A percentile compares a stretch with the other conserved stretches of the same genome.
Conservation (phyloP, 1,140 invertebrate species). For the Stegodyphus mimosarum region DNA sequence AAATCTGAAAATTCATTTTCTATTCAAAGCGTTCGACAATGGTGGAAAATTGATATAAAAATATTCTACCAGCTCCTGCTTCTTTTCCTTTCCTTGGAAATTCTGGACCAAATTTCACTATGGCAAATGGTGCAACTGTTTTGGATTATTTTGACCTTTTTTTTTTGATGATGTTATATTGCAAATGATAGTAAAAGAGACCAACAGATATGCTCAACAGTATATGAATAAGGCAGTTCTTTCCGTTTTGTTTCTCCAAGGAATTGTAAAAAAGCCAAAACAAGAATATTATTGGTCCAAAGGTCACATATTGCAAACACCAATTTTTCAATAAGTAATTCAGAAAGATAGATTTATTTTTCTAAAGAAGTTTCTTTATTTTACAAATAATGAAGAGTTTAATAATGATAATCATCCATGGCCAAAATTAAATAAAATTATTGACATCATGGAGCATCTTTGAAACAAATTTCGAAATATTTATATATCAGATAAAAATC, state of each 20-base stretch:
- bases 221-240: too few species aligned
- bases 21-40: too few species aligned
- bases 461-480: neutral
- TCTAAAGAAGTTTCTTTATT: constrained; percentile 20
- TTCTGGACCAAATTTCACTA: too few species aligned
- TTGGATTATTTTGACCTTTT: too few species aligned
- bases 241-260: constrained; percentile 17
- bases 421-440: constrained; percentile 21
- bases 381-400: constrained; percentile 35
- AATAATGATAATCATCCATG: constrained; percentile 11
- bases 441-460: constrained; percentile 9
- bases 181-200: too few species aligned
- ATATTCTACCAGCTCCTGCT: too few species aligned
- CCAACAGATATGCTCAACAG: too few species aligned
- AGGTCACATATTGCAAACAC: neutral
- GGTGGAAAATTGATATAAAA: too few species aligned
- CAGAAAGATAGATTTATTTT: neutral
- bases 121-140: too few species aligned
- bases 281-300: constrained; percentile 10
- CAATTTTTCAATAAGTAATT: constrained; percentile 12
- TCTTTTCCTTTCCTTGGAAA: too few species aligned
- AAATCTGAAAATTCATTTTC: too few species aligned
- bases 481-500: neutral
- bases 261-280: constrained; percentile 21
- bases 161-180: too few species aligned